Evolutionary conservation across 2,888 invertebrate genomes (phyloP), one percentile per base, ranked within the genome.

Genomic region (Oxystoma pomonae): DNA sequence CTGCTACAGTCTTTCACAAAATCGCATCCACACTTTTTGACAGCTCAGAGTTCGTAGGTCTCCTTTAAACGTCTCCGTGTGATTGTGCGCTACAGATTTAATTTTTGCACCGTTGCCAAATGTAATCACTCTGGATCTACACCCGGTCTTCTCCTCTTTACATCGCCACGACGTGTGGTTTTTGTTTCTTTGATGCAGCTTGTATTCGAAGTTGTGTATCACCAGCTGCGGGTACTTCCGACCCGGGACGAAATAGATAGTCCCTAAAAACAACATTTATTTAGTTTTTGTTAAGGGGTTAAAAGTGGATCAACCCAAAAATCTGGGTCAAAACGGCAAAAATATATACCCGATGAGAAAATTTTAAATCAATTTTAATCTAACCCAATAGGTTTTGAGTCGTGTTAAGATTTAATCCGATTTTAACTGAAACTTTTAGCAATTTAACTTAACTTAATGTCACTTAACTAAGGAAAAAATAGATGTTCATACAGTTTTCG

Each of bases 181-280:
- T 9, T 51, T 59, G 20, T 67, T 65, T 60, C 62, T 64, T 58
- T 62, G 69, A 58, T 66, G 68, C 3, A 73, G 63, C 21, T 68
- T 71, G 60, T 70, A 73, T 57, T 72, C 70, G 59, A 65, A 68
- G 18, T 68, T 64, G 22, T 74, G 72, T 50, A 73, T 59, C 60
- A 71, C 65, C 49, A 73, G 70, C 59, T 68, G 70, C 19, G 72
- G 72, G 57, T 73, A 67, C 62, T 71, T 73, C 53, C 71, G 66
- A n/a, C 71, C 71, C 58, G 69, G 70, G 16, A 67, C 64, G 51
- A 74, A 65, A 65, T 71, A 71, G 1, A 65, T 62, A n/a, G 22
- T 35, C 12, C 35, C 35, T 60, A 59, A 50, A 53, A 1, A 17
- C 35, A 17, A 19, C 19, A 17, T 51, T 20, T 35, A 22, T 22